Conservation (phyloP, 2,113 vertebrate species). For the Hemibagrus wyckioides region DNA sequence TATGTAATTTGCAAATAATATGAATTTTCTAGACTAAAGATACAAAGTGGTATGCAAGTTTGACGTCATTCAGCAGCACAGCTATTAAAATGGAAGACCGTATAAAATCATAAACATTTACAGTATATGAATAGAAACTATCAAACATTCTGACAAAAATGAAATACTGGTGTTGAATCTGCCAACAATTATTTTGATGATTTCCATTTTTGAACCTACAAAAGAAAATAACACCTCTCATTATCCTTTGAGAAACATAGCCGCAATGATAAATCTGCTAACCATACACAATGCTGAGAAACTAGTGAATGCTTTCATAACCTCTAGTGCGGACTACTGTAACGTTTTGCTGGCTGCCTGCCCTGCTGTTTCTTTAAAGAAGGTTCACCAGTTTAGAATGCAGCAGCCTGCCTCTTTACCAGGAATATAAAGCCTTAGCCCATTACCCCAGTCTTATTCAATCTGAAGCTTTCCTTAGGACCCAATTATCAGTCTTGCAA, state of each 20-base stretch:
- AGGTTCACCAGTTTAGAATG: not conserved
- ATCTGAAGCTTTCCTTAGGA: conserved; percentile 33
- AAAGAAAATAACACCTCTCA: not conserved
- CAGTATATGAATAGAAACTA: not conserved
- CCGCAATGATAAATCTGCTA: not conserved
- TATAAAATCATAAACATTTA: not conserved
- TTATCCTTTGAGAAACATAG: not conserved
- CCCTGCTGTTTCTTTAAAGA: not conserved
- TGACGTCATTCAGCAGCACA: not conserved
- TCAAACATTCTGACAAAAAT: not conserved
- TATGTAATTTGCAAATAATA: not conserved
- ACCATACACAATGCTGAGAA: not conserved
- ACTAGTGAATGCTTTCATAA: not conserved
- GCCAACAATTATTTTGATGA: not conserved
- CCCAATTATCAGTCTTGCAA: conserved; percentile 43
- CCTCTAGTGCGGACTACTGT: not conserved
- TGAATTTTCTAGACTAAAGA: not conserved
- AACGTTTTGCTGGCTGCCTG: not conserved
- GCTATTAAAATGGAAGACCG: not conserved
- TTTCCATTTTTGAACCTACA: not conserved
- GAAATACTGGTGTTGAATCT: not conserved
- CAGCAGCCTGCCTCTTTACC: not conserved
- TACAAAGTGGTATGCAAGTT: not conserved
- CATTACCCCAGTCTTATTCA: not conserved
- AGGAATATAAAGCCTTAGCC: not conserved